Evolutionary conservation across 2,888 invertebrate species (phyloP).

Genomic region (Plagiodera versicolora): DNA sequence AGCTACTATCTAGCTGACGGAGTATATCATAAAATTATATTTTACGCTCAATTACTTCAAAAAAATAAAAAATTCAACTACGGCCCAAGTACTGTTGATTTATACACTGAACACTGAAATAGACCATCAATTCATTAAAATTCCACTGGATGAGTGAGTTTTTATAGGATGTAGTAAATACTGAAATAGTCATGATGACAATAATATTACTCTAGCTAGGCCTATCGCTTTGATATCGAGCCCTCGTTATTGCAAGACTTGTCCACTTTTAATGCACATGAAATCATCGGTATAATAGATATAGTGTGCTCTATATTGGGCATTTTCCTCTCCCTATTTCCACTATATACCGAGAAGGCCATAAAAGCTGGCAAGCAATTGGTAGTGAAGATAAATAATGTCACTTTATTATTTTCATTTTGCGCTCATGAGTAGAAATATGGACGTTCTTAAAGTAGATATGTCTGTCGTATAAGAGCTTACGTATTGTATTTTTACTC

Average conservation of each 20-base stretch:
- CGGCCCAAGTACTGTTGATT: no score
- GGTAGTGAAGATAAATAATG: conserved; percentile 40
- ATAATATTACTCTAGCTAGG: no score
- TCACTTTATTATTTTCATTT: conserved; percentile 46
- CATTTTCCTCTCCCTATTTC: background rate
- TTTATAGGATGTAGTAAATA: no score
- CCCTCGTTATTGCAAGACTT: background rate
- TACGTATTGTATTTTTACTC: conserved; percentile 36
- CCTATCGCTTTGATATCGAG: no score
- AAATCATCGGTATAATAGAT: background rate
- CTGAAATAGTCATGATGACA: no score
- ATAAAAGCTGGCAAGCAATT: conserved; percentile 29
- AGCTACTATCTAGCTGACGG: no score
- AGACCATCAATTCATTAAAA: no score
- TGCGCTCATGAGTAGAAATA: conserved; percentile 41
- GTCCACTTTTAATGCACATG: background rate
- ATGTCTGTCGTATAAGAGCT: conserved; percentile 40
- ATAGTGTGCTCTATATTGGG: background rate
- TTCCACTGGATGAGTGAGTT: no score
- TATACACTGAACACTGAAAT: no score
- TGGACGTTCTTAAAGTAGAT: conserved; percentile 41
- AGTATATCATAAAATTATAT: no score
- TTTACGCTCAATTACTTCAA: no score
- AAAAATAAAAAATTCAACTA: no score
- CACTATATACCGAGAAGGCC: conserved; percentile 2